These are phyloP conservation scores for Dipodomys stephensi DNA, from an alignment of 2,113 vertebrate genomes.

Conservation along the genomic window DNA sequence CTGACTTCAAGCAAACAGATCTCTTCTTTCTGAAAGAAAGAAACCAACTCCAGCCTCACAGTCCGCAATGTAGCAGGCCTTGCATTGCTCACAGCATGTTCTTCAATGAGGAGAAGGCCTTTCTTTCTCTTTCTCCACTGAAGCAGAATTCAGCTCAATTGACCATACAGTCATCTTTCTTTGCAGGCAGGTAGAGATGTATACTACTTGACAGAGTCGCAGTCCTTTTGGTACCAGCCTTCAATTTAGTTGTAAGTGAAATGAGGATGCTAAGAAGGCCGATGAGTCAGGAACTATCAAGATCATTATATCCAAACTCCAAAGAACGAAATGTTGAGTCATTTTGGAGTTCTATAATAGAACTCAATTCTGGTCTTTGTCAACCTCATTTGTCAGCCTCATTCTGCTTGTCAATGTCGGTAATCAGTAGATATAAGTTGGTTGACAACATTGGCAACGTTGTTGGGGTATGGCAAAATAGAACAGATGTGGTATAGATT, in stretches of 20 bases:
- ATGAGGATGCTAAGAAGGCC: constrained; percentile 74
- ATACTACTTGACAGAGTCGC: constrained; percentile 68
- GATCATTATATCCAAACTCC: constrained; percentile 74
- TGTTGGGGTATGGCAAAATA: neutral
- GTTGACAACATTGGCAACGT: neutral
- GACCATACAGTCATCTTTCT: constrained; percentile 32
- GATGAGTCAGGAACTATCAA: constrained; percentile 78
- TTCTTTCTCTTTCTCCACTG: constrained; percentile 22
- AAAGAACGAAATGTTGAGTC: constrained; percentile 75
- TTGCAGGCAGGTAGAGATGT: constrained; percentile 43
- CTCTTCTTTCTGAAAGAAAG: neutral
- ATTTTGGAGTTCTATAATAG: constrained; percentile 72
- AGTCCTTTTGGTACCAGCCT: constrained; percentile 73
- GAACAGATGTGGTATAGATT: neutral
- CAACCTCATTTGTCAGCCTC: constrained; percentile 57
- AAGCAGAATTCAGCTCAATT: constrained; percentile 71
- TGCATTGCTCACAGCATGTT: neutral
- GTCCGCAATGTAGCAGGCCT: neutral
- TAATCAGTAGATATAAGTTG: constrained; percentile 54
- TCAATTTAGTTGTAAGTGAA: constrained; percentile 83
- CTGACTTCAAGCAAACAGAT: neutral
- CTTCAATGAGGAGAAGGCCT: neutral
- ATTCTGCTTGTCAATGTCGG: constrained; percentile 33
- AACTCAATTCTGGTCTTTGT: constrained; percentile 63
- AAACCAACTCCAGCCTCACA: neutral